Evolutionary conservation across 1,140 invertebrate genomes (phyloP), one percentile per base, ranked within the genome.

Genomic region (Octopus sinensis): DNA sequence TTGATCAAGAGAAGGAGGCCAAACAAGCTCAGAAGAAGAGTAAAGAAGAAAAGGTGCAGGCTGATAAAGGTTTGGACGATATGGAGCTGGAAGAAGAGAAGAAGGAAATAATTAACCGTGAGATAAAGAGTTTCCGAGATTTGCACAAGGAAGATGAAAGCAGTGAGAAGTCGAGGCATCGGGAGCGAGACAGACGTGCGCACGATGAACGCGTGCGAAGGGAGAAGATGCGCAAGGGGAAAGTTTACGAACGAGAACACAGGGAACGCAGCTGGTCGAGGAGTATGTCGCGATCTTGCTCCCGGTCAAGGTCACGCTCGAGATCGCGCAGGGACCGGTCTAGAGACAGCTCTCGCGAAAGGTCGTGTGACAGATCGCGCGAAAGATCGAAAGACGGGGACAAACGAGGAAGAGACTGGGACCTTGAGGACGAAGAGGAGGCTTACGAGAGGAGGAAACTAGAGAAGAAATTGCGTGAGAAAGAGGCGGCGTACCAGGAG

Each of bases 41-140:
- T 68, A 83, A 85, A 79, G 80, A 81, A 3, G 80, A 83, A 81
- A 81, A 81, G 53, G 73, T 79, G 7, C 62, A 68, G 62, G 62
- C n/a, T 2, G 62, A 68, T 68, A 68, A 68, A 89, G 89, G 88
- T 85, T 84, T 92, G 80, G 91, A 91, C 87, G 91, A 91, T 84
- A 90, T 92, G 86, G 91, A 97, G 88, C 87, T 98, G 81, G 97
- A 98, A 91, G 97, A 98, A 91, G 97, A 97, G 89, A 98, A 98
- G 91, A 94, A 96, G 83, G 91, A 92, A 90, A 93, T 99, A 83
- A 98, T 99, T 84, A 97, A 96, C 86, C 93, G 92, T 84, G 97
- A 99, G 93, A 99, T 99, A 91, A 96, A 96, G 84, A 97, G 97
- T 91, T 99, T 99, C 91, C 93, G 97, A 80, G 97, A 98, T 92